Evolutionary conservation across 2,113 vertebrate species (phyloP).

Genomic region (Oenanthe oenanthe): DNA sequence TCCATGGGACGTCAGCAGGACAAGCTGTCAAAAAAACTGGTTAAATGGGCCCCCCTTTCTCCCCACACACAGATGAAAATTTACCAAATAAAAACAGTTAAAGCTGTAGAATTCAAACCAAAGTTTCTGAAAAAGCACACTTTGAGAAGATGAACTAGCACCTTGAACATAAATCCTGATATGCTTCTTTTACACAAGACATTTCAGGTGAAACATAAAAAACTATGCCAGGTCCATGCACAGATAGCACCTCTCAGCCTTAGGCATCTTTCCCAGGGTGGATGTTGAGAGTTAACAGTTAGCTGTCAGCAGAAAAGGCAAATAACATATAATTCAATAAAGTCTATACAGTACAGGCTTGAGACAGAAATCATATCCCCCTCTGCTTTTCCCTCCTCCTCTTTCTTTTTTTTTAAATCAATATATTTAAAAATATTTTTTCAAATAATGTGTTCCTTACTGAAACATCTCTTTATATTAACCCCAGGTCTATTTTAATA

Average conservation of each 20-base stretch:
- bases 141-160: not conserved
- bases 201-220: not conserved
- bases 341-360: accelerated
- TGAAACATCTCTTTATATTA: not conserved
- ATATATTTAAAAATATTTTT: not conserved
- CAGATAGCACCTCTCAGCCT: not conserved
- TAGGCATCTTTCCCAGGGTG: not conserved
- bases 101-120: not conserved
- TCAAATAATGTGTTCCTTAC: not conserved
- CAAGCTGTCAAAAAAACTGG: not conserved
- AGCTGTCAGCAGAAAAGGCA: not conserved
- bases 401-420: not conserved
- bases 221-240: not conserved
- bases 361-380: not conserved
- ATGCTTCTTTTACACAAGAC: not conserved
- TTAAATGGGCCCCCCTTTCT: not conserved
- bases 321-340: not conserved
- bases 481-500: not conserved
- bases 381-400: accelerated
- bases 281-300: not conserved
- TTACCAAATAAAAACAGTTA: not conserved
- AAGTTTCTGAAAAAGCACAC: not conserved
- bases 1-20: accelerated
- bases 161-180: not conserved
- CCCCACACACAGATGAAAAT: not conserved